Evolutionary conservation across 1,140 invertebrate genomes (phyloP).

Genomic region (Thalassaphorura encarpata): DNA sequence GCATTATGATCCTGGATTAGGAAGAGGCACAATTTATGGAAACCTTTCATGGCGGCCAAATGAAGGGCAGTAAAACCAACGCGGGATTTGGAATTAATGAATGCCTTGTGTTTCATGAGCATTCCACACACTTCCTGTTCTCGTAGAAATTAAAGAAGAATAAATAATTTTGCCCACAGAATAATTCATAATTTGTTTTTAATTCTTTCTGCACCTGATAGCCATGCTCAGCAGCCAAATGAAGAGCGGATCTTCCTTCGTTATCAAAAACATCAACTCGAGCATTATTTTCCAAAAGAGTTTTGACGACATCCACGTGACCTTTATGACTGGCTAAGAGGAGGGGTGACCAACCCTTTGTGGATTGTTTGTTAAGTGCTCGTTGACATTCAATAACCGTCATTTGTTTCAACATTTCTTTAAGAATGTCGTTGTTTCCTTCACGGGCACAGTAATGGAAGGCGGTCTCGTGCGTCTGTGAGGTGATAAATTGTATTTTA

Average conservation of each 20-base stretch:
- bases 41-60: constrained; percentile 90
- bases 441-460: constrained; percentile 90
- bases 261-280: constrained; percentile 97
- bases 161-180: background rate
- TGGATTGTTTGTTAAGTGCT: constrained; percentile 84
- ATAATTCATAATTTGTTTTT: background rate
- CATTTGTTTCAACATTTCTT: constrained; percentile 86
- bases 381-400: constrained; percentile 74
- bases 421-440: constrained; percentile 89
- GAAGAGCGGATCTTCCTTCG: constrained; percentile 87
- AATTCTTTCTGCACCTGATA: constrained; percentile 14
- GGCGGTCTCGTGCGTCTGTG: constrained; percentile 75
- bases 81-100: constrained; percentile 90
- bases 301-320: constrained; percentile 74
- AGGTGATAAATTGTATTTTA: constrained; percentile 13
- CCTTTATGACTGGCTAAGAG: constrained; percentile 72
- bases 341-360: constrained; percentile 88
- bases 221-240: constrained; percentile 39
- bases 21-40: constrained; percentile 66
- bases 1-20: constrained; percentile 89
- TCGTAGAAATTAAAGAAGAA: background rate
- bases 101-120: constrained; percentile 91
- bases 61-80: constrained; percentile 74
- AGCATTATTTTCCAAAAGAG: constrained; percentile 77
- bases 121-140: constrained; percentile 58